Conservation (phyloP, 2,888 invertebrate genomes). For the Callosobruchus maculatus region DNA sequence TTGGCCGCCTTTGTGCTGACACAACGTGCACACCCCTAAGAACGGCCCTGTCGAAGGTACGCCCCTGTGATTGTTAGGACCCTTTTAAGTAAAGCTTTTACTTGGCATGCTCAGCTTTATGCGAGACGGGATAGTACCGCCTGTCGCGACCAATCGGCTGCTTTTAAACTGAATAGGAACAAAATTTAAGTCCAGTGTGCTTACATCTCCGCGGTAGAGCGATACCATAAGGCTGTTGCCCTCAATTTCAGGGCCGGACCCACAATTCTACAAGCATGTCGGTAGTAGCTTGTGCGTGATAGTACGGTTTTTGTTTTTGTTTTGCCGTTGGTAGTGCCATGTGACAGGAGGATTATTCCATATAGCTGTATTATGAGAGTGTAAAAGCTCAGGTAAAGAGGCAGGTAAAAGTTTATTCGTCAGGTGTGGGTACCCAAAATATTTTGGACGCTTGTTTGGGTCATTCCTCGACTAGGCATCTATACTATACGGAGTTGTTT, state of each 20-base stretch:
- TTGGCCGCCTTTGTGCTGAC: no score
- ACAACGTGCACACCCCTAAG: no score
- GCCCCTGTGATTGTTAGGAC: slow-evolving; percentile 14
- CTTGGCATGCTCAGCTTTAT: slow-evolving; percentile 5
- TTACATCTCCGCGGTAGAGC: slow-evolving; percentile 14
- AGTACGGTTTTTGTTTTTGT: not conserved
- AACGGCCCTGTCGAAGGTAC: not conserved
- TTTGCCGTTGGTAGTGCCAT: not conserved
- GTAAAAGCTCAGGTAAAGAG: not conserved
- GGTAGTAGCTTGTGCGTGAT: not conserved
- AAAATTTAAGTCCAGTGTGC: slow-evolving; percentile 17
- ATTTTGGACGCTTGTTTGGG: not conserved
- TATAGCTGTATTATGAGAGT: not conserved
- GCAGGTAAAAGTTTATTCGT: not conserved
- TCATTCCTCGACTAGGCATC: not conserved
- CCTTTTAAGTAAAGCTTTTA: slow-evolving; percentile 20
- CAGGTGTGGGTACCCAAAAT: not conserved
- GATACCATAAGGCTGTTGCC: slow-evolving; percentile 18
- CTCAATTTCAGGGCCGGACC: slow-evolving; percentile 16
- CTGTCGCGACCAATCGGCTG: slow-evolving; percentile 9
- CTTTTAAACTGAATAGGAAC: slow-evolving; percentile 14
- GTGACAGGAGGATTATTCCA: not conserved
- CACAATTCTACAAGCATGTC: not conserved
- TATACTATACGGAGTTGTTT: not conserved
- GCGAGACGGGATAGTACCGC: slow-evolving; percentile 20